Evolutionary conservation across 2,113 vertebrate genomes (phyloP).

Genomic region (Megaleporinus macrocephalus): DNA sequence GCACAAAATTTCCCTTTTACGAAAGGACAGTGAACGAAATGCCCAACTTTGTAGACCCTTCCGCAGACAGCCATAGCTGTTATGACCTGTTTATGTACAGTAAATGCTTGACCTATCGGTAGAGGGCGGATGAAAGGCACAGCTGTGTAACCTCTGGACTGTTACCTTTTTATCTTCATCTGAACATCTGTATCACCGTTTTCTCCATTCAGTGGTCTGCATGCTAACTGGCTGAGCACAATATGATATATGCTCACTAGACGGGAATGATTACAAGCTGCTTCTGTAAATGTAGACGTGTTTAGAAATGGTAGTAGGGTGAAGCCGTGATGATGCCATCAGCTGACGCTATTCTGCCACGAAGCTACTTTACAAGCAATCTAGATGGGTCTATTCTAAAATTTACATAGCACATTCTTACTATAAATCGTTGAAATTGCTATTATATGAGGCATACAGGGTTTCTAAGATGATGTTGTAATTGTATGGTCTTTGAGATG

Average conservation of each 20-base stretch:
- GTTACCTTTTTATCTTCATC: neutral
- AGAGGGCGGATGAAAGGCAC: constrained; percentile 49
- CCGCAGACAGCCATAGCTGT: constrained; percentile 17
- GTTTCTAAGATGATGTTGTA: neutral
- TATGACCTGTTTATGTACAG: constrained; percentile 21
- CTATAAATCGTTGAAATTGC: neutral
- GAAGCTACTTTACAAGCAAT: constrained; percentile 23
- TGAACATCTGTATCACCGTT: neutral
- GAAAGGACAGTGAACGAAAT: constrained; percentile 49
- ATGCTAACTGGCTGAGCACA: constrained; percentile 9
- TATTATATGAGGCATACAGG: neutral
- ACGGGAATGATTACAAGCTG: constrained; percentile 13
- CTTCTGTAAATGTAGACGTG: neutral
- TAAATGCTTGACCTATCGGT: constrained; percentile 37
- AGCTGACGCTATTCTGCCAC: constrained; percentile 6
- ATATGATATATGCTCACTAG: neutral
- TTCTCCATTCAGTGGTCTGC: constrained; percentile 21
- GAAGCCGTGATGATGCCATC: neutral
- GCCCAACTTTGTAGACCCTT: constrained; percentile 43
- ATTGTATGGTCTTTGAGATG: neutral
- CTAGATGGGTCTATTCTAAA: constrained; percentile 2
- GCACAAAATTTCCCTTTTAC: constrained; percentile 49
- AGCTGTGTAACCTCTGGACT: constrained; percentile 26
- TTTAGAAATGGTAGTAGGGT: neutral
- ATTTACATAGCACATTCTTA: constrained; percentile 22